Conservation (phyloP, 2,888 invertebrate species). For the Leptinotarsa peninsularis region DNA sequence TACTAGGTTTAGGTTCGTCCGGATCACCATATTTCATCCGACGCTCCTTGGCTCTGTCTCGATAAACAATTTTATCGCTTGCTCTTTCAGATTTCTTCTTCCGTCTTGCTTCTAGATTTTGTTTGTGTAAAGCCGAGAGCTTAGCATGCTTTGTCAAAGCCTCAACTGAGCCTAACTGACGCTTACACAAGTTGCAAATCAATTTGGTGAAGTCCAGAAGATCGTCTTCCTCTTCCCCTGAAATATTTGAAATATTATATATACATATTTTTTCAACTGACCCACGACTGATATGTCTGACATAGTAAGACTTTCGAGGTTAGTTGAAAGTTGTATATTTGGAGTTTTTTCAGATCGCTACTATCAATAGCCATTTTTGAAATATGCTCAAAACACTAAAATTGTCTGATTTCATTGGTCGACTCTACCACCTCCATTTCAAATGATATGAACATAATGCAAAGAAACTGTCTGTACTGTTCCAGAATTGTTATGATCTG, state of each 20-base stretch:
- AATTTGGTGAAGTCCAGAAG: conserved; percentile 90
- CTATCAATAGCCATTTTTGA: too few relatives aligned
- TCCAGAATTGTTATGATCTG: too few relatives aligned
- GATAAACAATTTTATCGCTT: conserved; percentile 71
- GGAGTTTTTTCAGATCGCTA: too few relatives aligned
- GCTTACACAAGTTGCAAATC: conserved; percentile 94
- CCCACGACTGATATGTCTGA: too few relatives aligned
- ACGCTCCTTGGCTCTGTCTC: conserved; percentile 96
- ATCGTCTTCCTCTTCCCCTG: conserved; percentile 75
- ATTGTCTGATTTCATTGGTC: too few relatives aligned
- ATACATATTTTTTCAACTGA: background rate
- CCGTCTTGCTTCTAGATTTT: conserved; percentile 75
- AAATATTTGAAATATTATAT: background rate
- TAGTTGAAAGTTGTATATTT: too few relatives aligned
- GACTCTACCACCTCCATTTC: too few relatives aligned
- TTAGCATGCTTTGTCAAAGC: conserved; percentile 91
- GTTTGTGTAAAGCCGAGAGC: conserved; percentile 93
- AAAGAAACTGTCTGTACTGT: too few relatives aligned
- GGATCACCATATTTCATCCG: conserved; percentile 93
- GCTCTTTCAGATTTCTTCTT: conserved; percentile 54
- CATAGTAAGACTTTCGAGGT: too few relatives aligned
- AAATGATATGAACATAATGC: too few relatives aligned
- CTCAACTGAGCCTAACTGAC: conserved; percentile 92
- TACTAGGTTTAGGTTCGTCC: conserved; percentile 81
- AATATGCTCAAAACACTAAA: too few relatives aligned